Evolutionary conservation across 1,140 invertebrate species (phyloP).

Genomic region (Branchinecta lynchi): DNA sequence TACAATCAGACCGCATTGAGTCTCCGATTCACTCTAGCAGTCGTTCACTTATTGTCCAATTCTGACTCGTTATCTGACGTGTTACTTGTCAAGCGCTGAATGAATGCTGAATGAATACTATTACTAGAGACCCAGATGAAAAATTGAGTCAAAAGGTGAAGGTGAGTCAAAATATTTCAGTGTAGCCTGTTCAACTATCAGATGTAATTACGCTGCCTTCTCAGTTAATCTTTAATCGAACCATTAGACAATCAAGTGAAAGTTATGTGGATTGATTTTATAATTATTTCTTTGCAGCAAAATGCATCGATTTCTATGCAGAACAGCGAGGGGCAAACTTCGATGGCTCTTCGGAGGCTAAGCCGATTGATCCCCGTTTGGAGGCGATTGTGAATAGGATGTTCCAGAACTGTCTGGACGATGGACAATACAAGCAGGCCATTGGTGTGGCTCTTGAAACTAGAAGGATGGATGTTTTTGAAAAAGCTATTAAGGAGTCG

Average conservation of each 20-base stretch:
- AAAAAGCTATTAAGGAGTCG: constrained; percentile 72
- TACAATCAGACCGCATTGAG: no score
- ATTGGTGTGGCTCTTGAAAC: constrained; percentile 89
- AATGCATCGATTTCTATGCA: constrained; percentile 90
- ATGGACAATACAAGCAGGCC: constrained; percentile 82
- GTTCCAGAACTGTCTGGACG: constrained; percentile 87
- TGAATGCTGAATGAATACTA: no score
- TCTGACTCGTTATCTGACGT: no score
- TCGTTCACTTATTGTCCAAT: no score
- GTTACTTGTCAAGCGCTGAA: no score
- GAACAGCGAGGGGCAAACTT: constrained; percentile 54
- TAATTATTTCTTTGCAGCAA: constrained; percentile 40
- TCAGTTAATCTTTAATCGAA: no score
- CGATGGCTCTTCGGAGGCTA: constrained; percentile 40
- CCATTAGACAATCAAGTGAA: background rate
- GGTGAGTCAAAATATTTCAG: no score
- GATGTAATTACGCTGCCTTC: no score
- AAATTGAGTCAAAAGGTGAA: no score
- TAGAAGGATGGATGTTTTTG: constrained; percentile 86
- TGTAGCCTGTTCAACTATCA: no score
- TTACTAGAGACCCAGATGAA: no score
- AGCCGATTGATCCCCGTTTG: constrained; percentile 66
- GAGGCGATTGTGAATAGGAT: constrained; percentile 91
- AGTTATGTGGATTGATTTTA: background rate
- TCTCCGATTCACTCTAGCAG: no score